phyloP scores from a whole-genome alignment of 2,797 vertebrate genomes.

The Perodicticus potto region DNA sequence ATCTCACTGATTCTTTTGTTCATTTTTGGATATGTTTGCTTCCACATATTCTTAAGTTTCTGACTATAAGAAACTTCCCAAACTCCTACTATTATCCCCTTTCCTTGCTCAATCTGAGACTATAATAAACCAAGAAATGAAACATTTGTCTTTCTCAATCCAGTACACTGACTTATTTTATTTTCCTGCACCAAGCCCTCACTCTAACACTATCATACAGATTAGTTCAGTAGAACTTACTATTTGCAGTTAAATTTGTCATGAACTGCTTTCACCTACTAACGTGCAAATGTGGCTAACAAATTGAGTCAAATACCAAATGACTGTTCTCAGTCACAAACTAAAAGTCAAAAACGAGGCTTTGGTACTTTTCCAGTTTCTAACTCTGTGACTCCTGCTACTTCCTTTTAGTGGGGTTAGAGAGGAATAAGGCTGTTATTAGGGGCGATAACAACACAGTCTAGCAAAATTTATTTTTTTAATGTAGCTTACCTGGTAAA shows the following conservation, averaged over 20 bases:
- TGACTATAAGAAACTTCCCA: constrained; percentile 1
- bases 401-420: constrained; percentile 7
- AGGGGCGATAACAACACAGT: constrained; percentile 28
- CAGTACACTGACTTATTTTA: background rate
- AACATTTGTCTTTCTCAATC: background rate
- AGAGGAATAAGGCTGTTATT: constrained; percentile 35
- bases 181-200: background rate
- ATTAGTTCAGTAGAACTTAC: background rate
- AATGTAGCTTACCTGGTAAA: constrained; percentile 29
- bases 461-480: background rate
- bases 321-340: background rate
- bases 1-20: background rate
- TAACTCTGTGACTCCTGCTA: constrained; percentile 14
- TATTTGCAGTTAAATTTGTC: constrained; percentile 26
- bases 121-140: background rate
- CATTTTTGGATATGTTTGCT: background rate
- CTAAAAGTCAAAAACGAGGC: constrained; percentile 50
- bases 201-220: background rate
- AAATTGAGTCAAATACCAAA: constrained; percentile 55
- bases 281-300: background rate
- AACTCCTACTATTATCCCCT: background rate
- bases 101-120: background rate
- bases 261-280: background rate
- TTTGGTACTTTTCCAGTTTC: constrained; percentile 4
- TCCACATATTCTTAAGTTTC: constrained; percentile 1